Base-by-base conservation (phyloP, 2,113 vertebrate genomes). In the Cisticola juncidis region DNA sequence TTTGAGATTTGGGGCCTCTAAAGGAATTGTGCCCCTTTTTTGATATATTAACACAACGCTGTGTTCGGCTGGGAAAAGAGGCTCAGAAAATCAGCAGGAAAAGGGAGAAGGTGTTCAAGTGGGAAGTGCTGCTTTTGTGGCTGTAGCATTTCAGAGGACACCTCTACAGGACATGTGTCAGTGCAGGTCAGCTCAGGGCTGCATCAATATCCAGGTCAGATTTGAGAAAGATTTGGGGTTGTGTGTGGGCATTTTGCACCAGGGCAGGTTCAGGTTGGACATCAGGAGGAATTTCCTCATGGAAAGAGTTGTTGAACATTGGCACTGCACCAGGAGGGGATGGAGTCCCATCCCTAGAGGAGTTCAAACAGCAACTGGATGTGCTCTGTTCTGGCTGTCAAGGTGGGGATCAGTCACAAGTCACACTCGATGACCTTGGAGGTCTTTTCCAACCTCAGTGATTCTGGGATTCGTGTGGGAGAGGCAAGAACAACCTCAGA, bases 11-110 rank as follows among this genome's bases (percentile, higher is more conserved):
- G 64, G 17, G 25, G 35, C 29, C 56, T 56, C 51, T 38, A 19
- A 94, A 90, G 78, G 71, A 90, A 60, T 60, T 47, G 44, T 84
- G 40, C 11, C 48, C 53, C 7, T 78, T 80, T 90, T 90, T 48
- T 74, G 29, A 53, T 81, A 11, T 15, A 69, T 81, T 83, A 65
- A 69, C 51, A 44, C 5, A 36, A 8, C 1, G 1, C 23, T 2
- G 2, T 53, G 62, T 42, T 50, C 9, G n/a, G 15, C 50, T 83
- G 82, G 47, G 54, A 66, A 92, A 73, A 74, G 50, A 68, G 19
- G 12, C 61, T 89, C 5, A 10, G 77, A n/a, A 83, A 86, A 51
- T 22, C 51, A 48, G 5, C 18, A 84, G 25, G 8, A 29, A 45
- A 16, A 71, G 36, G 26, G 25, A 62, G 45, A 72, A 60, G 14